phyloP scores from a whole-genome alignment of 2,797 vertebrate genomes.

The Pseudochaenichthys georgianus region DNA sequence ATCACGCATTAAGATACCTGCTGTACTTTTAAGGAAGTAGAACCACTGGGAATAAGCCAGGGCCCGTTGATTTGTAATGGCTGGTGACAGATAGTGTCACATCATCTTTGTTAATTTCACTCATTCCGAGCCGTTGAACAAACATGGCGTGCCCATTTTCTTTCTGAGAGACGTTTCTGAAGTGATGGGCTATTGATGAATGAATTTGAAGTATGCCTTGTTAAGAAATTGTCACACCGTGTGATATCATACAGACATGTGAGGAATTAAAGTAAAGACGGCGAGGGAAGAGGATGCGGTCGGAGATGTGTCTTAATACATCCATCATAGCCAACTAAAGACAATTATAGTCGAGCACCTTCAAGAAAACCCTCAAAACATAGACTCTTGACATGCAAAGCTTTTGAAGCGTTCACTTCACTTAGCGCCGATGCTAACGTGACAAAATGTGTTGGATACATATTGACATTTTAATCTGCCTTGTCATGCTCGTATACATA shows the following conservation, averaged over 20 bases:
- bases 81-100: slow-evolving; percentile 84
- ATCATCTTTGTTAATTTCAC: slow-evolving; percentile 85
- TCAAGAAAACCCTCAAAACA: slow-evolving; percentile 56
- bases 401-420: slow-evolving; percentile 61
- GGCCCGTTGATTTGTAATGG: slow-evolving; percentile 82
- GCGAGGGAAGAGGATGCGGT: not conserved
- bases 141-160: slow-evolving; percentile 51
- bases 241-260: slow-evolving; percentile 75
- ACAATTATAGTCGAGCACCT: slow-evolving; percentile 50
- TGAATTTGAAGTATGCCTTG: slow-evolving; percentile 72
- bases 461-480: slow-evolving; percentile 66
- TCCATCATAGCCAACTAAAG: slow-evolving; percentile 64
- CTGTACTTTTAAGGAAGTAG: slow-evolving; percentile 79
- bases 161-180: slow-evolving; percentile 61
- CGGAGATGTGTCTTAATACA: slow-evolving; percentile 54
- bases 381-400: slow-evolving; percentile 53
- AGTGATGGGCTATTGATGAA: slow-evolving; percentile 65
- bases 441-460: slow-evolving; percentile 49
- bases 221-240: slow-evolving; percentile 76
- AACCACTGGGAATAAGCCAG: slow-evolving; percentile 81
- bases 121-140: slow-evolving; percentile 78
- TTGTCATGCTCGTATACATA: slow-evolving; percentile 64
- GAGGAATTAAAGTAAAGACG: slow-evolving; percentile 68
- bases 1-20: slow-evolving; percentile 83
- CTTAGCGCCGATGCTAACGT: slow-evolving; percentile 45